Percentiles rank a stretch among this genome's conserved stretches.
These are phyloP conservation scores for Rhinogobius similis DNA, from an alignment of 2,113 vertebrate species.

Conservation along the genomic window DNA sequence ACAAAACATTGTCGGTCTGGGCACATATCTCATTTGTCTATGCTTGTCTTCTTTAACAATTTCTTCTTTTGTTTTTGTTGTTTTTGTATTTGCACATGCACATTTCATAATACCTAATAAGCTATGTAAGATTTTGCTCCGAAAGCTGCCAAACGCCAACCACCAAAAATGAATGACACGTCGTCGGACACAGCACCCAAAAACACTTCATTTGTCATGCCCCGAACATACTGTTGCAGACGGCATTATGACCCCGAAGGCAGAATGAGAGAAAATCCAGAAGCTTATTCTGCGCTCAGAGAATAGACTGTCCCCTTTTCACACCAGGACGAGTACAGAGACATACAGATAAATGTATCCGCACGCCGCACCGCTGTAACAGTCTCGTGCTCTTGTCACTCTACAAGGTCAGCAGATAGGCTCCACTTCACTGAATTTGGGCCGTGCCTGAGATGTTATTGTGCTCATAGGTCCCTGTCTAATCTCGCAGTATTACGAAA, in stretches of 20 bases:
- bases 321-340: constrained; percentile 5
- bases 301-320: constrained; percentile 25
- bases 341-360: constrained; percentile 18
- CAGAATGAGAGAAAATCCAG: constrained; percentile 26
- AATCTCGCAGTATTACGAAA: background rate
- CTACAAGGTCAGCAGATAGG: constrained; percentile 16
- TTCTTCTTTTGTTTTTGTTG: too few relatives aligned
- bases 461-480: background rate
- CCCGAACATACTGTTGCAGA: constrained; percentile 47
- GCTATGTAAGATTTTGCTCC: too few relatives aligned
- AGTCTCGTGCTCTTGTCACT: constrained; percentile 22
- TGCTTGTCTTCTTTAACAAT: too few relatives aligned
- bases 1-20: too few relatives aligned
- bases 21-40: too few relatives aligned
- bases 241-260: constrained; percentile 61
- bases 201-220: constrained; percentile 50
- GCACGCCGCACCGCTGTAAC: constrained; percentile 9
- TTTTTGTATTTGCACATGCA: too few relatives aligned
- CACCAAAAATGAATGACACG: background rate
- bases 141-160: background rate
- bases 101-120: too few relatives aligned
- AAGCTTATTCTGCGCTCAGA: constrained; percentile 36
- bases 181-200: background rate
- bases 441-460: background rate
- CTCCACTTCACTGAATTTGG: background rate